These are phyloP conservation scores for Propsilocerus akamusi DNA, from an alignment of 1,140 invertebrate species.

Conservation along the genomic window DNA sequence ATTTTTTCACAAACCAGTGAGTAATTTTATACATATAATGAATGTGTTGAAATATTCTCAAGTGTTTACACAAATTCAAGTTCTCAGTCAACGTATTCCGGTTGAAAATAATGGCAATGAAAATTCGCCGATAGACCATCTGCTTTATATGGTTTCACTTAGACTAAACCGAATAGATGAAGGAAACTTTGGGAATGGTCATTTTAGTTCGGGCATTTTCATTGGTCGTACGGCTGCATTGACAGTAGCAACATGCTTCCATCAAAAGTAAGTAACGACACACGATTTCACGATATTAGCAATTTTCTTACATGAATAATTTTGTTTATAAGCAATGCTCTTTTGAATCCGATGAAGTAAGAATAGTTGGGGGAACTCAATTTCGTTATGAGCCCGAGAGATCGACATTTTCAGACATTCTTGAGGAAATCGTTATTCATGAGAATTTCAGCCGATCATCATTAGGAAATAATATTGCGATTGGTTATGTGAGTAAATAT, in stretches of 20 bases:
- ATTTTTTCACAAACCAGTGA: too few relatives aligned
- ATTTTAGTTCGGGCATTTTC: background rate
- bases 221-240: background rate
- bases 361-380: background rate
- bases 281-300: background rate
- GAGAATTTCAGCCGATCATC: background rate
- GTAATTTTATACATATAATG: too few relatives aligned
- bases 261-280: background rate
- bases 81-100: background rate
- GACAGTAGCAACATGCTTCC: background rate
- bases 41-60: too few relatives aligned
- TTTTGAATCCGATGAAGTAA: background rate
- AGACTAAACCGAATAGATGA: background rate
- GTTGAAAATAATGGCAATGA: background rate
- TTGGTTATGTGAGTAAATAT: conserved; percentile 1
- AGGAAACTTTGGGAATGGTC: background rate
- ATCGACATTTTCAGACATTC: background rate
- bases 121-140: background rate
- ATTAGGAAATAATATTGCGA: conserved; percentile 2
- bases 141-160: background rate
- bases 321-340: background rate
- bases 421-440: background rate
- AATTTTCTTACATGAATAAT: background rate
- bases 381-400: background rate
- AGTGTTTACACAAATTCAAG: too few relatives aligned